Conservation (phyloP, 2,888 invertebrate genomes). For the Junonia oenone region DNA sequence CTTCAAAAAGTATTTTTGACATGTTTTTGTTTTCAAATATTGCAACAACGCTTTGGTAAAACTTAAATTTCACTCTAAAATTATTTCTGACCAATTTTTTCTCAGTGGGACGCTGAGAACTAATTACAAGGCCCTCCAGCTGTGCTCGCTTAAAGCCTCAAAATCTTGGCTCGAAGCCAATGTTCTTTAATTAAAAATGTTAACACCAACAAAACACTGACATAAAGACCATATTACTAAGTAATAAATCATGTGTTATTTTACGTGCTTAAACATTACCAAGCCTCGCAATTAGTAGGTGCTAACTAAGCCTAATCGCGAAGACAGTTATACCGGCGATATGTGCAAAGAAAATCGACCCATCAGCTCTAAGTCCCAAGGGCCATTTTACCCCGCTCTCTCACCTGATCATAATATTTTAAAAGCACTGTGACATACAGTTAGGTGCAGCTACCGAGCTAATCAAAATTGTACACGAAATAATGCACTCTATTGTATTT, state of each 20-base stretch:
- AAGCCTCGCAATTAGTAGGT: constrained; percentile 1
- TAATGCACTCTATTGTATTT: constrained; percentile 1
- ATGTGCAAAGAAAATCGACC: constrained; percentile 1
- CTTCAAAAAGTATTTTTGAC: no score
- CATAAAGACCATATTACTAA: background rate
- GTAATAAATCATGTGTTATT: background rate
- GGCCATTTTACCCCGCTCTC: constrained; percentile 6
- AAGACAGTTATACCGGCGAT: background rate
- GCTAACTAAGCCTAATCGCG: background rate
- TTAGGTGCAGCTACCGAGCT: background rate
- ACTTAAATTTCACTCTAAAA: no score
- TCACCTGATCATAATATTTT: constrained; percentile 3
- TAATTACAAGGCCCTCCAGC: background rate
- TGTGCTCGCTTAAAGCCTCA: background rate
- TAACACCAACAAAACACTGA: background rate
- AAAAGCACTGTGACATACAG: constrained; percentile 3
- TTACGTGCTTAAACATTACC: background rate
- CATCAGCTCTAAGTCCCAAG: background rate
- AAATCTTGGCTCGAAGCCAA: background rate
- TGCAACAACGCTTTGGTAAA: no score
- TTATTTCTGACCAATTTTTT: background rate
- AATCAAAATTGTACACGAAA: background rate
- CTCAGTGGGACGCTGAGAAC: background rate
- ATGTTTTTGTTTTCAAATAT: no score
- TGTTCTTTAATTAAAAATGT: background rate